Evolutionary conservation across 2,113 vertebrate species (phyloP), one percentile per base, ranked within the genome.

Genomic region (Poeciliopsis turrubarensis): DNA sequence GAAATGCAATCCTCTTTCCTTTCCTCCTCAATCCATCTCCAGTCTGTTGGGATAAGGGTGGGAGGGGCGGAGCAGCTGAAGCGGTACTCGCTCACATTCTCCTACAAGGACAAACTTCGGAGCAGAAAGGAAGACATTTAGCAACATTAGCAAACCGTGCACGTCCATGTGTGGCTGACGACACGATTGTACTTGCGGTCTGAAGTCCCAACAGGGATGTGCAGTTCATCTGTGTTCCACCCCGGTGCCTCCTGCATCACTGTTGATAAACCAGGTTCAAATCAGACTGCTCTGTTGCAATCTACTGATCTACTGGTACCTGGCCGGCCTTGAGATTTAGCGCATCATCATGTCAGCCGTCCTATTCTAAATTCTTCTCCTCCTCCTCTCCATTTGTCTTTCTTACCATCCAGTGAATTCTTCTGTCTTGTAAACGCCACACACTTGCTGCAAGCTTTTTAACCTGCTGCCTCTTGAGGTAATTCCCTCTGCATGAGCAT

Each of bases 21-120:
- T 72, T 70, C 61, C 61, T 70, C 34, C 68, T 67, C 68, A 32
- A 41, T 47, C 44, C 65, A 29, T 47, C 25, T 60, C 54, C 60
- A 15, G n/a, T 63, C 70, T 76, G 73, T 9, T 14, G 19, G 39
- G 62, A 70, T 27, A 15, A 8, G 10, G 17, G 34, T 51, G 71
- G 83, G 87, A 72, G 70, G 84, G 65, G 71, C 67, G 1, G 41
- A 79, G 79, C 30, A 25, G 32, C 41, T 17, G 68, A 32, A 26
- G 66, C 83, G 76, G 81, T 84, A 80, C 78, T 15, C 31, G 79
- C 62, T 54, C 72, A 37, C 34, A 84, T 87, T 78, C 73, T 77
- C 71, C 72, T 62, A 74, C 85, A 87, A 89, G 89, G 83, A 86
- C 85, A 80, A 77, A 80, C 74, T 65, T 78, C 70, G 9, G 27